phyloP scores from a whole-genome alignment of 30 jellyfish, hydroid and myxozoan species.

The Aurelia aurita complex sp. Pacific region DNA sequence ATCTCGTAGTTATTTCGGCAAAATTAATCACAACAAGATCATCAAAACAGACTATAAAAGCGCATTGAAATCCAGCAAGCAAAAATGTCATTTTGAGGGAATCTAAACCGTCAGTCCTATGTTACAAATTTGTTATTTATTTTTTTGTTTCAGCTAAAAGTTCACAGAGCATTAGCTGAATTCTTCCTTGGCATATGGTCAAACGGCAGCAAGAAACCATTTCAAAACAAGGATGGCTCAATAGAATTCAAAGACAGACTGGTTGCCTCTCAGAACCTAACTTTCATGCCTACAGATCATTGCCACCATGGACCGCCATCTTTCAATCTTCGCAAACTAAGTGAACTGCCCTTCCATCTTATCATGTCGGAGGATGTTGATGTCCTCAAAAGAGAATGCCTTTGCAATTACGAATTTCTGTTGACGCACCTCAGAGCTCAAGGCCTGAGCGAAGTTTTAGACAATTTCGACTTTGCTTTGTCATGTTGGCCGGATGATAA shows the following conservation, averaged over 20 bases:
- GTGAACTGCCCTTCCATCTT: conserved; percentile 77
- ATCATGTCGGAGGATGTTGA: conserved; percentile 53
- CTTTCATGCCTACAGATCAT: conserved; percentile 38
- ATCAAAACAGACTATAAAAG: too few species aligned
- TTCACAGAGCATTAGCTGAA: conserved; percentile 48
- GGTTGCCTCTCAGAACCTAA: conserved; percentile 64
- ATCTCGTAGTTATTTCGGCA: too few species aligned
- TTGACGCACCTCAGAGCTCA: conserved; percentile 63
- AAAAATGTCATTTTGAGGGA: too few species aligned
- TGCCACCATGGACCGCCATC: conserved; percentile 46
- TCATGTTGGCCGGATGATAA: conserved; percentile 53
- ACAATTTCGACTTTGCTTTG: conserved; percentile 48
- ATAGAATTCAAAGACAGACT: conserved; percentile 45
- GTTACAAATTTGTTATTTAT: too few species aligned
- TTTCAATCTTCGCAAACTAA: conserved; percentile 73
- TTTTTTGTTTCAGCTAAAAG: conserved; percentile 8
- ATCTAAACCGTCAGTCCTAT: too few species aligned
- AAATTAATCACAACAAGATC: too few species aligned
- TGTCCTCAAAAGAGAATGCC: conserved; percentile 48
- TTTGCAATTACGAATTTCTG: conserved; percentile 76
- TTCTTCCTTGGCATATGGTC: conserved; percentile 84
- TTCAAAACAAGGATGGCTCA: conserved; percentile 40
- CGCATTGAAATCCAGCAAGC: too few species aligned
- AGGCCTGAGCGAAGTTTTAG: conserved; percentile 54
- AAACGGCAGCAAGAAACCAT: conserved; percentile 66